Conservation (phyloP, 2,797 vertebrate genomes). For the Nannoperca obscura region DNA sequence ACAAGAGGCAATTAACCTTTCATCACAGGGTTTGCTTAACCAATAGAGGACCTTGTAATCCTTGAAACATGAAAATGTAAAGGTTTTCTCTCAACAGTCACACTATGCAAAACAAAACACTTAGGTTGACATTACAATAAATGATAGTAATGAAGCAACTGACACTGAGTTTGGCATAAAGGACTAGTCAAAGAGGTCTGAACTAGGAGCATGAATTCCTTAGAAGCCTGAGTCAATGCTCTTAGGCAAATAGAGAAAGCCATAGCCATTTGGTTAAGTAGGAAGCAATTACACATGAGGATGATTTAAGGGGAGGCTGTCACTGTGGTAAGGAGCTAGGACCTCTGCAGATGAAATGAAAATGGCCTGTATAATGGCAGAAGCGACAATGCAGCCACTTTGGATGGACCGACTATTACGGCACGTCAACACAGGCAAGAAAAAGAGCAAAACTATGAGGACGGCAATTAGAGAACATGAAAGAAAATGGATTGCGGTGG, state of each 20-base stretch:
- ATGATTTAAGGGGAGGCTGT: conserved; percentile 85
- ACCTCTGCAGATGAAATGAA: conserved; percentile 83
- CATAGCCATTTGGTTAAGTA: conserved; percentile 85
- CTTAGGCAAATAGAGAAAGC: conserved; percentile 84
- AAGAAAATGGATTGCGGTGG: conserved; percentile 70
- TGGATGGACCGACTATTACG: conserved; percentile 84
- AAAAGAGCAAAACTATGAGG: conserved; percentile 85
- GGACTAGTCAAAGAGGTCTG: conserved; percentile 66
- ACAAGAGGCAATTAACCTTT: background rate
- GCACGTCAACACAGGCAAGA: conserved; percentile 84
- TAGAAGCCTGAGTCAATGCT: conserved; percentile 81
- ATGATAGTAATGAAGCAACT: conserved; percentile 60
- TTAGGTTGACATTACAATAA: conserved; percentile 42
- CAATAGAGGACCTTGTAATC: background rate
- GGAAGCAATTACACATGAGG: conserved; percentile 83
- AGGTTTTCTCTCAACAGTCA: conserved; percentile 25
- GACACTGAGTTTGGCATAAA: conserved; percentile 50
- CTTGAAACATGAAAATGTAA: conserved; percentile 25
- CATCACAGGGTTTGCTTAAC: background rate
- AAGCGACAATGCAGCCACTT: conserved; percentile 79
- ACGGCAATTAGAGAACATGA: conserved; percentile 79
- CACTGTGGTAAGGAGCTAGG: conserved; percentile 73
- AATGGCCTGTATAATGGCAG: conserved; percentile 84
- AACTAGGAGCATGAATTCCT: conserved; percentile 65
- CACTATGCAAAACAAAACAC: conserved; percentile 52